Evolutionary conservation across 2,888 invertebrate genomes (phyloP).

Genomic region (Lamellibrachia satsuma): DNA sequence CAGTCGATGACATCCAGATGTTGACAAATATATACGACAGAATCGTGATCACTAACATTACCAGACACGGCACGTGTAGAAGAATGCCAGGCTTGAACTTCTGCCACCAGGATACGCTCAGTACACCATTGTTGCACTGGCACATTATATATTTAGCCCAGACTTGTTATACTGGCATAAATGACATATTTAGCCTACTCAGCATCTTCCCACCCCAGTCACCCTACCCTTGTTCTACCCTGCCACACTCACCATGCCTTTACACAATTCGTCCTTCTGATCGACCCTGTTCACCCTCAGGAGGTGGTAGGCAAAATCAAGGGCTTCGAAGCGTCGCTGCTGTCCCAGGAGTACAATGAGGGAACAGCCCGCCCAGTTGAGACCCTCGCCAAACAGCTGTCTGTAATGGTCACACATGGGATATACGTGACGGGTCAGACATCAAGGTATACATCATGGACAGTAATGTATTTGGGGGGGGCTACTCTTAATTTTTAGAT

Average conservation of each 20-base stretch:
- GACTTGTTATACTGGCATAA: no score
- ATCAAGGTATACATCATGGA: no score
- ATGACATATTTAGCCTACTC: not conserved
- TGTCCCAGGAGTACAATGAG: conserved; percentile 95
- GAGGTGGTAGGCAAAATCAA: conserved; percentile 99
- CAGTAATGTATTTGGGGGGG: no score
- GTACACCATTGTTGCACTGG: no score
- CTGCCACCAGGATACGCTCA: no score
- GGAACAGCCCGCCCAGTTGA: conserved; percentile 98
- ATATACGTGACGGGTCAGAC: not conserved
- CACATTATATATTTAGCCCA: not conserved
- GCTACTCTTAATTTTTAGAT: no score
- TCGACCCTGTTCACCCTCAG: conserved; percentile 93
- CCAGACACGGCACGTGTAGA: no score
- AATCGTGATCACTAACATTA: no score
- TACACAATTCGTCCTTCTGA: conserved; percentile 92
- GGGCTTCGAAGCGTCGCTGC: conserved; percentile 92
- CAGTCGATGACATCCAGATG: no score
- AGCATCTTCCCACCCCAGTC: not conserved
- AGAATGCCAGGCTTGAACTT: no score
- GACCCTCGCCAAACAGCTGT: conserved; percentile 96
- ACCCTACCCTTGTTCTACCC: not conserved
- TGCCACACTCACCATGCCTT: conserved; percentile 86
- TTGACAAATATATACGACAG: no score
- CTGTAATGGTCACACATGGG: conserved; percentile 59